Evolutionary conservation across 2,888 invertebrate species (phyloP).

Genomic region (Dynastes tityus): DNA sequence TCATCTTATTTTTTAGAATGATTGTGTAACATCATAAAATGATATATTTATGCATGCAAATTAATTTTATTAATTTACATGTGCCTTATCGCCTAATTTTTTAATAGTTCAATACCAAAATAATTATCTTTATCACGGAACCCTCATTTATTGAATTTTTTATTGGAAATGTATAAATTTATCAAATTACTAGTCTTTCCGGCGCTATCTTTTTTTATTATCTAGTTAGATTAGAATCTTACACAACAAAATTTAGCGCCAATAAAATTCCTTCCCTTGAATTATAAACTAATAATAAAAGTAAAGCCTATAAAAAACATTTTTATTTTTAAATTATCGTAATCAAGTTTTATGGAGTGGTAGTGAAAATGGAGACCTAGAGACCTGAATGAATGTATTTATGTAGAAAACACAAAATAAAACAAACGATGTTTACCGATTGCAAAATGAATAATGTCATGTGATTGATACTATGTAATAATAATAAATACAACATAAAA

Average conservation of each 20-base stretch:
- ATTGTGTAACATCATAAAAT: too few species aligned
- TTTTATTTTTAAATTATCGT: not conserved
- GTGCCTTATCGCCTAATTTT: too few species aligned
- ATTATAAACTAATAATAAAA: conserved; percentile 12
- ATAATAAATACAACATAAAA: too few species aligned
- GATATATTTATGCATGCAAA: too few species aligned
- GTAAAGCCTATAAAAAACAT: not conserved
- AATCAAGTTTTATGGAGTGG: not conserved
- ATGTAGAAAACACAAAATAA: too few species aligned
- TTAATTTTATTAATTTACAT: too few species aligned
- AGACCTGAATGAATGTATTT: too few species aligned
- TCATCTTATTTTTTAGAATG: too few species aligned
- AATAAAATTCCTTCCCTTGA: not conserved
- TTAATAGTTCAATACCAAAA: not conserved
- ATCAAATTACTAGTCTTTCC: not conserved
- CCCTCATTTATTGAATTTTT: not conserved
- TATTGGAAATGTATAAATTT: too few species aligned
- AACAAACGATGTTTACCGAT: too few species aligned
- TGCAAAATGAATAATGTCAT: too few species aligned
- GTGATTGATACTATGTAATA: too few species aligned
- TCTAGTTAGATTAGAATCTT: not conserved
- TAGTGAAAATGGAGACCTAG: not conserved
- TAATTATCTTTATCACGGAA: conserved; percentile 1
- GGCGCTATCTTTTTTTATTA: not conserved
- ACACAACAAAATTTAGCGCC: not conserved